These are phyloP conservation scores for Pachydiplax longipennis DNA, from an alignment of 2,888 invertebrate species.

Conservation along the genomic window DNA sequence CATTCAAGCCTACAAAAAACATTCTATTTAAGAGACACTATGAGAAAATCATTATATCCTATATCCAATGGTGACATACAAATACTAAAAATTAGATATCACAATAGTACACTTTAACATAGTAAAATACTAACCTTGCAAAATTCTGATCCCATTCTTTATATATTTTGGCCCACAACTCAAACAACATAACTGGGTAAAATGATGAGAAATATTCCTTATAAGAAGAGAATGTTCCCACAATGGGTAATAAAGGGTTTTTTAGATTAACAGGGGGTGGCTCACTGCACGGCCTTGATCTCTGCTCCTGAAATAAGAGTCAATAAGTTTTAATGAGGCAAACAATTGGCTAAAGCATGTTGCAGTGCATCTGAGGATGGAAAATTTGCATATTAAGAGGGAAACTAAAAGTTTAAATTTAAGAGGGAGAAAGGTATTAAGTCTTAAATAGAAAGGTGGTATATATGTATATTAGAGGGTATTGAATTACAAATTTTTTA, in stretches of 20 bases:
- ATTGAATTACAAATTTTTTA: too few relatives aligned
- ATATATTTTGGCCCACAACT: slow-evolving; percentile 67
- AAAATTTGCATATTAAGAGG: too few relatives aligned
- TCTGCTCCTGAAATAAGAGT: slow-evolving; percentile 59
- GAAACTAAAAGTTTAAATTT: too few relatives aligned
- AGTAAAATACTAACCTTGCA: neutral
- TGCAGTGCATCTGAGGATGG: too few relatives aligned
- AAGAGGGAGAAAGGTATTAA: too few relatives aligned
- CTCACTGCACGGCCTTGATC: slow-evolving; percentile 57
- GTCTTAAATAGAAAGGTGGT: too few relatives aligned
- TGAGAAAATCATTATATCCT: neutral
- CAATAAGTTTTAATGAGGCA: neutral
- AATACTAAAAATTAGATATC: neutral
- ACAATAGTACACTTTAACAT: neutral
- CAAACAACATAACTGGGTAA: slow-evolving; percentile 67
- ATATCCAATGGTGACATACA: neutral
- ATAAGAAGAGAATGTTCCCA: slow-evolving; percentile 64
- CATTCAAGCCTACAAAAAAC: too few relatives aligned
- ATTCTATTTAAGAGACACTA: too few relatives aligned
- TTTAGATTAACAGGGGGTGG: slow-evolving; percentile 65
- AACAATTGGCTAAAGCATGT: too few relatives aligned
- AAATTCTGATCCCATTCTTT: slow-evolving; percentile 55
- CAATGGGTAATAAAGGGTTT: slow-evolving; percentile 63
- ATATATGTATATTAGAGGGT: too few relatives aligned
- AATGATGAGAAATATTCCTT: slow-evolving; percentile 68